A percentile compares a stretch with the other conserved stretches of the same genome.
Evolutionary conservation across 2,888 invertebrate species (phyloP).

Genomic region (Beris chalybata): DNA sequence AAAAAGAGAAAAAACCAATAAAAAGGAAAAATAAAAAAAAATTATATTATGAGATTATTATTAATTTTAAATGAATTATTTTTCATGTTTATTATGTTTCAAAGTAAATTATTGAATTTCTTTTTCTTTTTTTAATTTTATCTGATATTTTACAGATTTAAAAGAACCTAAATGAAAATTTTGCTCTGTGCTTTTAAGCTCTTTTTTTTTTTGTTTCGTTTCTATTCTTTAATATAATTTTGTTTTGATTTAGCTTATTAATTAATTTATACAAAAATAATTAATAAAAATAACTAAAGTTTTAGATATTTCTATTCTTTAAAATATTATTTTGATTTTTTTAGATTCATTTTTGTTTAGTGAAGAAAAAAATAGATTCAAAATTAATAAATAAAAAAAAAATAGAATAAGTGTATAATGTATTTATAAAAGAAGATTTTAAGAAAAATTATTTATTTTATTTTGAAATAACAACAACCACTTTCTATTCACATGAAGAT

Average conservation of each 20-base stretch:
- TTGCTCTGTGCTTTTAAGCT: constrained; percentile 6
- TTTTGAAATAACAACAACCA: constrained; percentile 36
- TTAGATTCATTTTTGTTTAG: constrained; percentile 7
- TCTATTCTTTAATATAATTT: neutral
- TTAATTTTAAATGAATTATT: constrained; percentile 43
- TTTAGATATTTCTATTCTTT: neutral
- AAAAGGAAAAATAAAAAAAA: constrained; percentile 1
- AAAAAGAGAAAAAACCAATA: neutral
- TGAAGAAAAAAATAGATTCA: constrained; percentile 12
- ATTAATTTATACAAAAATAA: neutral
- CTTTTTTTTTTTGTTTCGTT: constrained; percentile 7
- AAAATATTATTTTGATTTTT: no score
- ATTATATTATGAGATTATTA: constrained; percentile 11
- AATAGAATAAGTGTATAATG: neutral
- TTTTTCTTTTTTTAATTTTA: constrained; percentile 33
- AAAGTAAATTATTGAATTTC: constrained; percentile 33
- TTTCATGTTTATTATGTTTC: constrained; percentile 26
- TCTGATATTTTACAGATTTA: constrained; percentile 20
- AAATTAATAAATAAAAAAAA: constrained; percentile 12
- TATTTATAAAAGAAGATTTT: constrained; percentile 8
- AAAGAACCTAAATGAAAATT: constrained; percentile 28
- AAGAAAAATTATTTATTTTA: constrained; percentile 30
- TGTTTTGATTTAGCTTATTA: no score
- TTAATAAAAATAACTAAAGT: neutral
- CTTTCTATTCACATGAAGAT: constrained; percentile 37